Evolutionary conservation across 1,140 invertebrate species (phyloP).

Genomic region (Diachasma alloeum): DNA sequence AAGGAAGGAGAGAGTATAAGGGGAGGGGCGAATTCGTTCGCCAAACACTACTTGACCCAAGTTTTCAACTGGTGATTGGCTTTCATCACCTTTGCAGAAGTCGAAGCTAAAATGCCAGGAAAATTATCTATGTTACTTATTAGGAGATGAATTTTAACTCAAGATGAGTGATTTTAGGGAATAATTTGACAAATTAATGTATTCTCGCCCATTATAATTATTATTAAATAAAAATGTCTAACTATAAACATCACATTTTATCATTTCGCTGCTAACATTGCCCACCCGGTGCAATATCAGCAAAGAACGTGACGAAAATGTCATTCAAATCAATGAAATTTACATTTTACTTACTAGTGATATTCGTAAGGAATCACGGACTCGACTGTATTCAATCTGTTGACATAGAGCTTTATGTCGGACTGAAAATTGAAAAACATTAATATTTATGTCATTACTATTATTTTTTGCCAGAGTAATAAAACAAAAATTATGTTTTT

Average conservation of each 20-base stretch:
- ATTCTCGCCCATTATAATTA: too few species aligned
- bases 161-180: too few species aligned
- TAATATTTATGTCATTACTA: constrained; percentile 4
- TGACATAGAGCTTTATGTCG: constrained; percentile 89
- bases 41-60: constrained; percentile 98
- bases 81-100: constrained; percentile 82
- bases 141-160: too few species aligned
- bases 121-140: too few species aligned
- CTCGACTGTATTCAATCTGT: constrained; percentile 95
- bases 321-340: too few species aligned
- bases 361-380: constrained; percentile 98
- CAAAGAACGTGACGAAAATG: neutral
- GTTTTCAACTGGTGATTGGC: constrained; percentile 93
- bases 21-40: constrained; percentile 92
- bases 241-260: too few species aligned
- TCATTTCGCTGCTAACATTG: too few species aligned
- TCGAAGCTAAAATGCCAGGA: constrained; percentile 78
- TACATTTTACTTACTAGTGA: constrained; percentile 71
- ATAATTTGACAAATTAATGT: too few species aligned
- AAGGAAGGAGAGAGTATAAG: constrained; percentile 80
- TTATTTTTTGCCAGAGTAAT: neutral
- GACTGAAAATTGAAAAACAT: constrained; percentile 74
- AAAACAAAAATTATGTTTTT: too few species aligned
- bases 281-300: too few species aligned
- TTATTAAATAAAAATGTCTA: too few species aligned